Evolutionary conservation across 2,888 invertebrate species (phyloP).

Genomic region (Frankliniella fusca): DNA sequence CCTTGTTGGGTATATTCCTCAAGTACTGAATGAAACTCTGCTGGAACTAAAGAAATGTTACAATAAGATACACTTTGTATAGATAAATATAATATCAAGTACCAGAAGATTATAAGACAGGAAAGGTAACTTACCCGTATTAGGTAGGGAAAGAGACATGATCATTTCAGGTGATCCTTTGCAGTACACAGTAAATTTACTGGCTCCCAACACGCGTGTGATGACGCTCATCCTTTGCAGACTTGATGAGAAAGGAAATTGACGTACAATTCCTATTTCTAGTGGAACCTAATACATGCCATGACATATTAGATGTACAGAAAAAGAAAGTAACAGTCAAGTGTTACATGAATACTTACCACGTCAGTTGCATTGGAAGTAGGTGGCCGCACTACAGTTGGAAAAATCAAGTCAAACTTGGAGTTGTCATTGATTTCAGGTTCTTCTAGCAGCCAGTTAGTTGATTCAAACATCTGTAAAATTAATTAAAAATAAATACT

Average conservation of each 20-base stretch:
- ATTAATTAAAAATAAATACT: slow-evolving; percentile 31
- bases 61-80: background rate
- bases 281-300: slow-evolving; percentile 48
- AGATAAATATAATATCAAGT: background rate
- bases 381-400: slow-evolving; percentile 73
- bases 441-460: slow-evolving; percentile 86
- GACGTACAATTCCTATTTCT: slow-evolving; percentile 78
- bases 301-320: background rate
- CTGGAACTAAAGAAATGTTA: slow-evolving; percentile 59
- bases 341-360: background rate
- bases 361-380: slow-evolving; percentile 38
- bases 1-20: slow-evolving; percentile 87
- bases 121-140: slow-evolving; percentile 53
- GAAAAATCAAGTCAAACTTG: slow-evolving; percentile 82
- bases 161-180: slow-evolving; percentile 95
- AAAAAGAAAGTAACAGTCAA: background rate
- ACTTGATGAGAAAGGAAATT: slow-evolving; percentile 81
- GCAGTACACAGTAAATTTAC: slow-evolving; percentile 73
- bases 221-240: slow-evolving; percentile 89
- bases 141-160: slow-evolving; percentile 65
- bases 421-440: slow-evolving; percentile 76
- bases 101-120: too few relatives aligned
- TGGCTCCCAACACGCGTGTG: slow-evolving; percentile 66
- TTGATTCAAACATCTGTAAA: slow-evolving; percentile 86
- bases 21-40: slow-evolving; percentile 70